Evolutionary conservation across 2,888 invertebrate genomes (phyloP).

Genomic region (Zhuqinia jingwanae): DNA sequence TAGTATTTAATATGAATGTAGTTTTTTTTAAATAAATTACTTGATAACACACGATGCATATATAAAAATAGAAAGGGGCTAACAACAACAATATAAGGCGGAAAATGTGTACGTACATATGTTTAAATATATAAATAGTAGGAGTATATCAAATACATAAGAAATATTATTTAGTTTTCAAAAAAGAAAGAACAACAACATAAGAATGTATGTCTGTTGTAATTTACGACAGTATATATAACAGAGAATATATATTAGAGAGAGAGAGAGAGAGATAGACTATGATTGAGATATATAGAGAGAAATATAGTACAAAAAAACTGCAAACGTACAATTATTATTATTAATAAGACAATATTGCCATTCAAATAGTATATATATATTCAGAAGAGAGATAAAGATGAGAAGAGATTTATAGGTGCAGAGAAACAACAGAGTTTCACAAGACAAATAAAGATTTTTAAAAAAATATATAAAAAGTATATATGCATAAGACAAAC

Average conservation of each 20-base stretch:
- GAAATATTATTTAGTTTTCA: slow-evolving; percentile 21
- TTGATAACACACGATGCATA: slow-evolving; percentile 21
- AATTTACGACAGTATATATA: slow-evolving; percentile 50
- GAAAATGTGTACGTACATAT: too few species aligned
- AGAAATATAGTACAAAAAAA: slow-evolving; percentile 41
- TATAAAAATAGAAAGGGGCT: slow-evolving; percentile 44
- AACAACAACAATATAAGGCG: slow-evolving; percentile 30
- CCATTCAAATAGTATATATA: slow-evolving; percentile 70
- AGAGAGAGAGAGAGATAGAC: too few species aligned
- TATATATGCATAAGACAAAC: slow-evolving; percentile 44
- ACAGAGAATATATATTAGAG: slow-evolving; percentile 32
- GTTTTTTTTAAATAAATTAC: neutral
- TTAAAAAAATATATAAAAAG: slow-evolving; percentile 24
- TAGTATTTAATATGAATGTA: too few species aligned
- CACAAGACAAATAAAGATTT: slow-evolving; percentile 61
- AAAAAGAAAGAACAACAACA: too few species aligned
- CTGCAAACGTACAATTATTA: slow-evolving; percentile 70
- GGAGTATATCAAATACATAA: slow-evolving; percentile 45
- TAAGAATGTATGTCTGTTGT: slow-evolving; percentile 38
- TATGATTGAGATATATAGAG: slow-evolving; percentile 25
- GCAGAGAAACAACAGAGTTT: slow-evolving; percentile 68
- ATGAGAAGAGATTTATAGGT: slow-evolving; percentile 69
- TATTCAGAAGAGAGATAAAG: slow-evolving; percentile 53
- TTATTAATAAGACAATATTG: slow-evolving; percentile 68
- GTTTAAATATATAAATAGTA: slow-evolving; percentile 3